Percentiles rank a stretch among this genome's conserved stretches.
Evolutionary conservation across 2,888 invertebrate species (phyloP).

Genomic region (Erebia epiphron): DNA sequence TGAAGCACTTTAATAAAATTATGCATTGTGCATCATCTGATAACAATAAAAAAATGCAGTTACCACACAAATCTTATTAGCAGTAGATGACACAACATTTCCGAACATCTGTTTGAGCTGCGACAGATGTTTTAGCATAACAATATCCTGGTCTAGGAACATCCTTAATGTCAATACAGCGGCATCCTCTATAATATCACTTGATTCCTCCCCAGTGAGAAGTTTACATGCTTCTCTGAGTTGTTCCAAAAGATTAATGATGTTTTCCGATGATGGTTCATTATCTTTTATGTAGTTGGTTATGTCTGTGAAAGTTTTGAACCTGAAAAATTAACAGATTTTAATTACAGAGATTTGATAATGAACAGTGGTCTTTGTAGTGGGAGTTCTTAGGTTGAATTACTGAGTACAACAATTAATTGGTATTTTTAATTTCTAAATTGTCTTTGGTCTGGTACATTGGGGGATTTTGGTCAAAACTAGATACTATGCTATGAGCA

Average conservation of each 20-base stretch:
- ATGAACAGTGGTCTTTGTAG: neutral
- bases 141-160: slow-evolving; percentile 83
- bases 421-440: too few relatives aligned
- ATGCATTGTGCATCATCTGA: neutral
- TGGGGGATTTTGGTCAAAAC: too few relatives aligned
- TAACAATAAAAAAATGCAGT: slow-evolving; percentile 26
- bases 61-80: slow-evolving; percentile 84
- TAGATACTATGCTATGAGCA: too few relatives aligned
- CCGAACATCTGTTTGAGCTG: slow-evolving; percentile 85
- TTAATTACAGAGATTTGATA: neutral
- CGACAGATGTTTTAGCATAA: slow-evolving; percentile 82
- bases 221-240: slow-evolving; percentile 63
- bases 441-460: too few relatives aligned
- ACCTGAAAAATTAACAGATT: slow-evolving; percentile 55
- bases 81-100: slow-evolving; percentile 74
- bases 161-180: slow-evolving; percentile 83
- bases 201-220: slow-evolving; percentile 81
- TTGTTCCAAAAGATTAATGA: slow-evolving; percentile 59
- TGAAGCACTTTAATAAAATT: too few relatives aligned
- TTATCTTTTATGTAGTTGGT: slow-evolving; percentile 67
- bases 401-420: too few relatives aligned
- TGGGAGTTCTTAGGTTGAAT: too few relatives aligned
- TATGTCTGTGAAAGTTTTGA: slow-evolving; percentile 77
- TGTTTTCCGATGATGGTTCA: slow-evolving; percentile 55
- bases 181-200: slow-evolving; percentile 85